A percentile compares a stretch with the other conserved stretches of the same genome.
Conservation (phyloP, 2,797 vertebrate species). For the Channallabes apus region DNA sequence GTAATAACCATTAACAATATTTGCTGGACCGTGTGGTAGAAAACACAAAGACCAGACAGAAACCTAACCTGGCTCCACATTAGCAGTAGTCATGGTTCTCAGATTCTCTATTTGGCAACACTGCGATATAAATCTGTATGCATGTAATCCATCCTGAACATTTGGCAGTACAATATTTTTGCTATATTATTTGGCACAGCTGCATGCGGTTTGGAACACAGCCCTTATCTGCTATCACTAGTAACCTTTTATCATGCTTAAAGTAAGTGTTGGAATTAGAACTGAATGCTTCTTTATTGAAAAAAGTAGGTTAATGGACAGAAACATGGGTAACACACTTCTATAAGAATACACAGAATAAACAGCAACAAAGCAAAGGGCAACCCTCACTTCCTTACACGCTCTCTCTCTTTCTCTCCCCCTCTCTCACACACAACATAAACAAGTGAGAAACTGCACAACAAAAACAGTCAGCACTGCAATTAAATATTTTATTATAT, state of each 20-base stretch:
- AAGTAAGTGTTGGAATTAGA: not conserved
- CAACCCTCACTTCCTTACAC: conserved; percentile 26
- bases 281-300: not conserved
- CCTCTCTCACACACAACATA: conserved; percentile 38
- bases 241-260: not conserved
- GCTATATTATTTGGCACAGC: not conserved
- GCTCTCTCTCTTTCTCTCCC: not conserved
- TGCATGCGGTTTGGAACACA: not conserved
- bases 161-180: not conserved
- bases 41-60: conserved; percentile 3
- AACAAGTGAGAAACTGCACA: conserved; percentile 51
- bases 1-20: not conserved
- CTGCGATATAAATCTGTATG: not conserved
- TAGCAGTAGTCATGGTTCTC: not conserved
- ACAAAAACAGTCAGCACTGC: conserved; percentile 38
- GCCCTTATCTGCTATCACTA: not conserved
- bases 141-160: not conserved
- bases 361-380: conserved; percentile 19
- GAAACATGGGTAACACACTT: not conserved
- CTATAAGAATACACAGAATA: conserved; percentile 4
- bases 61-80: not conserved
- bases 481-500: not conserved
- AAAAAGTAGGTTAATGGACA: too few species aligned
- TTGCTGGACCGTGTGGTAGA: not conserved
- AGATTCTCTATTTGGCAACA: not conserved